Evolutionary conservation across 2,113 vertebrate species (phyloP).

Genomic region (Labrus mixtus): DNA sequence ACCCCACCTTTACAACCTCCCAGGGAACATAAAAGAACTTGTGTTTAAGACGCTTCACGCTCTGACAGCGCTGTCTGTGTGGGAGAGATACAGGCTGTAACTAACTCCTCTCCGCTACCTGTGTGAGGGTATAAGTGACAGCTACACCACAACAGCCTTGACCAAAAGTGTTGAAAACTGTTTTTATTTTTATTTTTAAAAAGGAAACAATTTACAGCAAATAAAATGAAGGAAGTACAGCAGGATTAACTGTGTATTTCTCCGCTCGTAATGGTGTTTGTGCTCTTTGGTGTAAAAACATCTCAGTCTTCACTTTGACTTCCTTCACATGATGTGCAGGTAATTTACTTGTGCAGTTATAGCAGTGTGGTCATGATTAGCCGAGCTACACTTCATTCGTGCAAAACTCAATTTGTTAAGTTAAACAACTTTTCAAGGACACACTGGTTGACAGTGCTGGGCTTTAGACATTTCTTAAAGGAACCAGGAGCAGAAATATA

Average conservation of each 20-base stretch:
- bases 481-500: neutral
- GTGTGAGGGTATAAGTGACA: conserved; percentile 48
- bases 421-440: neutral
- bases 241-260: conserved; percentile 25
- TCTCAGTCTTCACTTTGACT: conserved; percentile 1
- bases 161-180: conserved; percentile 33
- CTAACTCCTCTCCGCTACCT: conserved; percentile 46
- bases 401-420: neutral
- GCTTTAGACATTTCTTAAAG: neutral
- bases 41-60: conserved; percentile 52
- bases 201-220: conserved; percentile 37
- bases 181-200: too few relatives aligned
- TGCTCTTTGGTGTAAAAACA: conserved; percentile 13
- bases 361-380: neutral
- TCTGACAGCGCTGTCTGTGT: conserved; percentile 55
- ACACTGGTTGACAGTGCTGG: too few relatives aligned
- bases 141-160: conserved; percentile 27
- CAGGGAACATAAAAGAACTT: conserved; percentile 52
- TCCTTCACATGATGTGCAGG: neutral
- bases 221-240: conserved; percentile 22
- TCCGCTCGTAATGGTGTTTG: neutral
- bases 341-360: neutral
- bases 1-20: conserved; percentile 50
- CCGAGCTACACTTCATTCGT: neutral
- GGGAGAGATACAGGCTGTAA: conserved; percentile 65